Evolutionary conservation across 2,113 vertebrate species (phyloP).

Genomic region (Climacteris rufus): DNA sequence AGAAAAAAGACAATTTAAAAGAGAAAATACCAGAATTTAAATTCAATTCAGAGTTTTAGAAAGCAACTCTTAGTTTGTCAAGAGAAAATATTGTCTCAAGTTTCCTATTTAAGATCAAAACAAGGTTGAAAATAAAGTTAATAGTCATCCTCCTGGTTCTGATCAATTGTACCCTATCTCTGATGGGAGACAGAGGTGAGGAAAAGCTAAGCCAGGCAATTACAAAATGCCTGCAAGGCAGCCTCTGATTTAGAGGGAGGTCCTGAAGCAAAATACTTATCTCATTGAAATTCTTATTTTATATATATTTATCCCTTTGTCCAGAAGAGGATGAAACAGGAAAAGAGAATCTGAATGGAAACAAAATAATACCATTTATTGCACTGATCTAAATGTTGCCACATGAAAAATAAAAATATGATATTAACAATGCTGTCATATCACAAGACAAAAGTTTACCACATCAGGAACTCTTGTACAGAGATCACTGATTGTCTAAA

Average conservation of each 20-base stretch:
- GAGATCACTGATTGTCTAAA: neutral
- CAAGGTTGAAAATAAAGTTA: neutral
- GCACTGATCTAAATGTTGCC: neutral
- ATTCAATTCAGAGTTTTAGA: neutral
- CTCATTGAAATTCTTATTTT: neutral
- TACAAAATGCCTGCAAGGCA: neutral
- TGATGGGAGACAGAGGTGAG: neutral
- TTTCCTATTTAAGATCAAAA: neutral
- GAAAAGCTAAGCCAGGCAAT: neutral
- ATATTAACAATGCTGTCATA: neutral
- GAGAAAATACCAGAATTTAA: neutral
- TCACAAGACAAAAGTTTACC: neutral
- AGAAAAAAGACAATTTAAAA: neutral
- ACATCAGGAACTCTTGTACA: neutral
- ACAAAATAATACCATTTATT: neutral
- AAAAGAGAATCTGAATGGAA: neutral
- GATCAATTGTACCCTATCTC: neutral
- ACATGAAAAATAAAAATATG: neutral
- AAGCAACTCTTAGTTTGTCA: neutral
- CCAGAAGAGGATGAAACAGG: neutral
- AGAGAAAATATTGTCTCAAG: neutral
- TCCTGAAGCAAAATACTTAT: neutral
- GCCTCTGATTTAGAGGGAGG: neutral
- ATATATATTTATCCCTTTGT: neutral
- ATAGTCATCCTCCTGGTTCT: neutral